A percentile compares a stretch with the other conserved stretches of the same genome.
Evolutionary conservation across 2,797 vertebrate genomes (phyloP).

Genomic region (Momotus momota): DNA sequence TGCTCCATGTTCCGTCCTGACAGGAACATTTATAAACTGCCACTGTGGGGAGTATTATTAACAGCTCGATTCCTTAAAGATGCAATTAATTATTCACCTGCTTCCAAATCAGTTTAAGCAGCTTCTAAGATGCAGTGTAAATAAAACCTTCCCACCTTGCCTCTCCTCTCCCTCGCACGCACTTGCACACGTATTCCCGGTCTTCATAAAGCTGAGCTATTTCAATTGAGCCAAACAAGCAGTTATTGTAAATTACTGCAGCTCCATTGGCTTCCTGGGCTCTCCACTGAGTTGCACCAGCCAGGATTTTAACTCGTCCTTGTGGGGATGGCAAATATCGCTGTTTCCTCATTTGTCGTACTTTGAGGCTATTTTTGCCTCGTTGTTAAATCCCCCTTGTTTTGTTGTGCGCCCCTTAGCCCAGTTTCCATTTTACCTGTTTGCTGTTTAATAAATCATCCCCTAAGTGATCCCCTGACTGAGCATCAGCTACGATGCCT

Average conservation of each 20-base stretch:
- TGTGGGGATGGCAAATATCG: conserved; percentile 9
- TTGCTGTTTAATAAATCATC: conserved; percentile 1
- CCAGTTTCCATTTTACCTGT: background rate
- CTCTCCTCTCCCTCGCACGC: background rate
- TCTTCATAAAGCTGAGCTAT: conserved; percentile 18
- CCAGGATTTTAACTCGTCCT: conserved; percentile 52
- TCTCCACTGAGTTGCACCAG: conserved; percentile 9
- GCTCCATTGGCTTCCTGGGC: background rate
- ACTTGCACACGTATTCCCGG: background rate
- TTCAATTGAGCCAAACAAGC: conserved; percentile 55
- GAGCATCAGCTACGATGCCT: background rate
- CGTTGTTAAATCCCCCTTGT: background rate
- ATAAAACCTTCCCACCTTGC: conserved; percentile 46
- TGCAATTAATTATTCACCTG: conserved; percentile 77
- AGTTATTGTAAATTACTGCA: conserved; percentile 62
- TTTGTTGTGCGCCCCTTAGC: background rate
- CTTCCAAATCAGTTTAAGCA: conserved; percentile 70
- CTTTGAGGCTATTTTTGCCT: conserved; percentile 45
- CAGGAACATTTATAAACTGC: conserved; percentile 51
- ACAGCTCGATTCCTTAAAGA: conserved; percentile 70
- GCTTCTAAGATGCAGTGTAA: conserved; percentile 55
- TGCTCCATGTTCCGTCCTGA: conserved; percentile 10
- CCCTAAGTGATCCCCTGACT: background rate
- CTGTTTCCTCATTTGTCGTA: conserved; percentile 12
- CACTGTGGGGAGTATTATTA: conserved; percentile 66